phyloP scores from a whole-genome alignment of 2,888 invertebrate genomes.

The Nomada hirtipes region DNA sequence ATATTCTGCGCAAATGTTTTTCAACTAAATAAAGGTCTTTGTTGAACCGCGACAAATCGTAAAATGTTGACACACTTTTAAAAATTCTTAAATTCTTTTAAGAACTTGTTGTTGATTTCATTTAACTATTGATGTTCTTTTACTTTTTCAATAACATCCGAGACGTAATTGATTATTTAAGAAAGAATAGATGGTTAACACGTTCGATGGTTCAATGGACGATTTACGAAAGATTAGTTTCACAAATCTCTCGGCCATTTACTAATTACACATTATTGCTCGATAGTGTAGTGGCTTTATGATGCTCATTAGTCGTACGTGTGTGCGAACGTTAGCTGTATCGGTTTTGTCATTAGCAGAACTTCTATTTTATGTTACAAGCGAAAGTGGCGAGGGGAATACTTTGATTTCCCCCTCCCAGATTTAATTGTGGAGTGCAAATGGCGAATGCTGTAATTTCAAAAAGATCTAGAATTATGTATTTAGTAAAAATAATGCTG shows the following conservation, averaged over 20 bases:
- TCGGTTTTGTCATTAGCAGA: conserved; percentile 57
- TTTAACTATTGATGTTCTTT: too few relatives aligned
- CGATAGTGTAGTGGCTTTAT: conserved; percentile 52
- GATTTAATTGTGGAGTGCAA: conserved; percentile 19
- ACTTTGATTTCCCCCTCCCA: conserved; percentile 43
- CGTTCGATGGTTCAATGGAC: background rate
- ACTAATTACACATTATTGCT: conserved; percentile 52
- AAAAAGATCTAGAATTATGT: too few relatives aligned
- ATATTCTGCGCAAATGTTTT: background rate
- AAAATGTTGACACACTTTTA: background rate
- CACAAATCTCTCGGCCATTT: conserved; percentile 37
- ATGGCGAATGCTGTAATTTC: background rate
- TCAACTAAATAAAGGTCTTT: background rate
- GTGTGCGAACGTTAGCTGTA: conserved; percentile 24
- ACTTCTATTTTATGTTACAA: conserved; percentile 42
- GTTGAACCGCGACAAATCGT: background rate
- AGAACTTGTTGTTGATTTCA: too few relatives aligned
- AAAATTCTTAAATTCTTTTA: too few relatives aligned
- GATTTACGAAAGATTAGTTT: conserved; percentile 48
- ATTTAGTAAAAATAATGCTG: too few relatives aligned
- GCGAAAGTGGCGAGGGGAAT: conserved; percentile 8
- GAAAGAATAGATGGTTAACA: background rate
- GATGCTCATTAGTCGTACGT: conserved; percentile 49
- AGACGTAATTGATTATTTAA: too few relatives aligned
- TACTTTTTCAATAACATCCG: too few relatives aligned